Conservation (phyloP, 1,140 invertebrate genomes). For the Drosophila nasuta region DNA sequence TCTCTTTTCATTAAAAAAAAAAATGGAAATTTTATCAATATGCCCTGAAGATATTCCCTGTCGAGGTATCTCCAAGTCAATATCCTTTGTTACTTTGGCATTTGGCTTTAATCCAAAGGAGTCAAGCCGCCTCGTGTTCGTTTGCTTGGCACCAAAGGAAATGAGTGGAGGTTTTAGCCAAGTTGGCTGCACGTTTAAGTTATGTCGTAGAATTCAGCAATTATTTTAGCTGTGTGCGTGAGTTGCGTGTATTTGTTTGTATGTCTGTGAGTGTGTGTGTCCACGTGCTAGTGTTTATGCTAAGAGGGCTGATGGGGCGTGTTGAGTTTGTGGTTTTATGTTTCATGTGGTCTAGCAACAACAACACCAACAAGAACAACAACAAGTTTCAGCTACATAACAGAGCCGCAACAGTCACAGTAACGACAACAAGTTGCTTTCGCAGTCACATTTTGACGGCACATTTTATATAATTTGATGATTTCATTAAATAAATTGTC, state of each 20-base stretch:
- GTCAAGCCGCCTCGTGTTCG: background rate
- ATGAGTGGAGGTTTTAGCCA: background rate
- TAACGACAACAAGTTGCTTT: conserved; percentile 57
- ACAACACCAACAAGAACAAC: background rate
- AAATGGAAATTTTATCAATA: too few species aligned
- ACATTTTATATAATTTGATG: conserved; percentile 80
- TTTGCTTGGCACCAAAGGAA: background rate
- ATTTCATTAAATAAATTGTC: conserved; percentile 79
- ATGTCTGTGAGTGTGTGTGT: conserved; percentile 26
- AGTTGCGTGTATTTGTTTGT: conserved; percentile 7
- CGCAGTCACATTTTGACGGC: conserved; percentile 65
- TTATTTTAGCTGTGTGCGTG: conserved; percentile 16
- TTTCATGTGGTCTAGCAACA: conserved; percentile 65
- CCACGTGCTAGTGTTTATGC: conserved; percentile 40
- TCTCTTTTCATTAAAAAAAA: background rate
- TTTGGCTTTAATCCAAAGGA: background rate
- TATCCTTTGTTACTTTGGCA: background rate
- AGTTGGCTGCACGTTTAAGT: conserved; percentile 43
- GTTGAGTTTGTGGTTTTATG: conserved; percentile 67
- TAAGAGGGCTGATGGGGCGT: conserved; percentile 36
- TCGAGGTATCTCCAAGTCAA: background rate
- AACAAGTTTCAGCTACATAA: background rate
- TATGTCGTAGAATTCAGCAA: conserved; percentile 47
- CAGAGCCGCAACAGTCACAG: conserved; percentile 10
- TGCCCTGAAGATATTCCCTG: background rate